Evolutionary conservation across 2,888 invertebrate genomes (phyloP).

Genomic region (Sialis fuliginosa): DNA sequence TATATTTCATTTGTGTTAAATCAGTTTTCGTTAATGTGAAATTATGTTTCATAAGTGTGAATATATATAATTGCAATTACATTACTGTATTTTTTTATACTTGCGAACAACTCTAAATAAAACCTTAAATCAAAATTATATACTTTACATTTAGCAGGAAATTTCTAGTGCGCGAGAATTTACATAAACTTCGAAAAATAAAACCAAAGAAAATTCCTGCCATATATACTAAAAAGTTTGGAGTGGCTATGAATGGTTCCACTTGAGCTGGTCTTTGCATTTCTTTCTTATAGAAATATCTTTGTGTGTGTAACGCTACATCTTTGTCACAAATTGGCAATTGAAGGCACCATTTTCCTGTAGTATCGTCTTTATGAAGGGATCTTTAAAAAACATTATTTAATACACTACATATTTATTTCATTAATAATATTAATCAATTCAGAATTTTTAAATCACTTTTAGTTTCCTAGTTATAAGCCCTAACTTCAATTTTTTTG

Average conservation of each 20-base stretch:
- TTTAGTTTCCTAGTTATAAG: too few relatives aligned
- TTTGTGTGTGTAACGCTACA: conserved; percentile 63
- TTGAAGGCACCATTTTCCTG: conserved; percentile 50
- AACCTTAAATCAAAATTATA: too few relatives aligned
- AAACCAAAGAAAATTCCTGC: conserved; percentile 33
- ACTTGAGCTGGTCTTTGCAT: conserved; percentile 63
- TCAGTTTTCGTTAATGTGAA: too few relatives aligned
- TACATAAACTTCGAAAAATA: conserved; percentile 41
- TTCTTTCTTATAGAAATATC: conserved; percentile 46
- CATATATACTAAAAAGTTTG: conserved; percentile 33
- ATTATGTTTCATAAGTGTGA: too few relatives aligned
- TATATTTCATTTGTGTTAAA: too few relatives aligned
- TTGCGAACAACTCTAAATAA: too few relatives aligned
- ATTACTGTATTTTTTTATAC: too few relatives aligned
- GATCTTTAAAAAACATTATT: conserved; percentile 10
- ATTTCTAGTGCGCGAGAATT: conserved; percentile 40
- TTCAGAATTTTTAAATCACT: too few relatives aligned
- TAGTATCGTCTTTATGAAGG: conserved; percentile 25
- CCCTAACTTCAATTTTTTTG: too few relatives aligned
- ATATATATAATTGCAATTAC: too few relatives aligned
- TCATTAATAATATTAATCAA: background rate
- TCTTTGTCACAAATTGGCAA: conserved; percentile 75
- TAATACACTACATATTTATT: conserved; percentile 8
- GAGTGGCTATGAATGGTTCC: conserved; percentile 41
- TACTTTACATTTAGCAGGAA: conserved; percentile 40